Evolutionary conservation across 2,113 vertebrate species (phyloP).

Genomic region (Galeopterus variegatus): DNA sequence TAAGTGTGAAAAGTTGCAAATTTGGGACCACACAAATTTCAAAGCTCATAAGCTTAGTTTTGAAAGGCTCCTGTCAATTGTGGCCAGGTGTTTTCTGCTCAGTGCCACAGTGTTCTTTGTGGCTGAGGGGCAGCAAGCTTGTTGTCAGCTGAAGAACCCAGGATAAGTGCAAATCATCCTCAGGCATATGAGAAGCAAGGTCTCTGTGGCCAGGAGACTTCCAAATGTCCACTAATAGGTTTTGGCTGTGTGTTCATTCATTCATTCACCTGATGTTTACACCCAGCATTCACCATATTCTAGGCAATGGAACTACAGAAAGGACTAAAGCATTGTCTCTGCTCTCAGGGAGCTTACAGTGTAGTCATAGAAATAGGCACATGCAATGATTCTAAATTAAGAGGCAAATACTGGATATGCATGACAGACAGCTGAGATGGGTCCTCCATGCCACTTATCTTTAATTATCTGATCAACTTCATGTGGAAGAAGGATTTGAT

Average conservation of each 20-base stretch:
- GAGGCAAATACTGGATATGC: constrained; percentile 42
- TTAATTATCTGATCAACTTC: constrained; percentile 65
- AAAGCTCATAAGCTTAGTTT: background rate
- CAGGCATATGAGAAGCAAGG: background rate
- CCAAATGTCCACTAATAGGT: background rate
- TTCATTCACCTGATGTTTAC: background rate
- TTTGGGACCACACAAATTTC: background rate
- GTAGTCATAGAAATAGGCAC: constrained; percentile 24
- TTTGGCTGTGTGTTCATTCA: background rate
- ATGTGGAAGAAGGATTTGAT: constrained; percentile 45
- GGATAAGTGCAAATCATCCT: background rate
- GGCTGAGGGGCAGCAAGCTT: background rate
- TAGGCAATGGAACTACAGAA: constrained; percentile 17
- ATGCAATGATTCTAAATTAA: constrained; percentile 50
- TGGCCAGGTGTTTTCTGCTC: background rate
- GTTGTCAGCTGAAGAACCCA: background rate
- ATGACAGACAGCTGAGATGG: constrained; percentile 34
- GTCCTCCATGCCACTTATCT: constrained; percentile 40
- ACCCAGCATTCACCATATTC: background rate
- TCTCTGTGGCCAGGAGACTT: background rate
- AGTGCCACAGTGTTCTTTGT: background rate
- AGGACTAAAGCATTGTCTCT: background rate
- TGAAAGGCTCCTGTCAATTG: background rate
- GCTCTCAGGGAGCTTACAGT: constrained; percentile 20
- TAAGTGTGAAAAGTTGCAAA: constrained; percentile 10